Conservation (phyloP, 2,113 vertebrate species). For the Heterochromis multidens region DNA sequence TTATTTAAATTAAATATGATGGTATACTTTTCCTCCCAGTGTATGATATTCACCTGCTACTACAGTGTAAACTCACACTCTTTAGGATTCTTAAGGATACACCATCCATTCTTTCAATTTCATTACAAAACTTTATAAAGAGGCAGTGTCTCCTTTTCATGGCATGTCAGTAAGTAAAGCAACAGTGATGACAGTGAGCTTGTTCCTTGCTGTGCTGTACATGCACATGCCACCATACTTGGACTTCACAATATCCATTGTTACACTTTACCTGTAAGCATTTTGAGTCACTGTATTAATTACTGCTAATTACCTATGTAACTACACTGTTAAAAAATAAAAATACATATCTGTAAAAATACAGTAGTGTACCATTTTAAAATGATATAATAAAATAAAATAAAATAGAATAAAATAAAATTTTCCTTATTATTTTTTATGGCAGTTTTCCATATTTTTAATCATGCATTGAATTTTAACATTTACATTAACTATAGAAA, state of each 20-base stretch:
- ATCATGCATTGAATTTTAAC: too few species aligned
- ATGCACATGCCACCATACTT: background rate
- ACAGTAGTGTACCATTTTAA: too few species aligned
- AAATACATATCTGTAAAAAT: too few species aligned
- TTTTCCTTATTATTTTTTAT: too few species aligned
- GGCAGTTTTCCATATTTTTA: too few species aligned
- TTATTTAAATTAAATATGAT: too few species aligned
- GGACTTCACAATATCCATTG: background rate
- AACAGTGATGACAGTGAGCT: background rate
- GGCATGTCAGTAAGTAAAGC: background rate
- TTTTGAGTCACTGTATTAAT: background rate
- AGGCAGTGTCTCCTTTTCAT: background rate
- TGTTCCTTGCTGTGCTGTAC: background rate
- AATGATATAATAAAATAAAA: too few species aligned
- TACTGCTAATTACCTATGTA: background rate
- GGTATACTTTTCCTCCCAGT: background rate
- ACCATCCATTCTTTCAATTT: background rate
- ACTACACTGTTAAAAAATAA: background rate
- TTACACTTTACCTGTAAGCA: background rate
- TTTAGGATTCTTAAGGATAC: background rate
- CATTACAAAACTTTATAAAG: background rate
- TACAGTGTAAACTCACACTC: background rate
- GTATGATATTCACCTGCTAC: background rate
- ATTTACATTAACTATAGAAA: too few species aligned
- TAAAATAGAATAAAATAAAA: too few species aligned